Evolutionary conservation across 2,888 invertebrate genomes (phyloP).

Genomic region (Papilio demoleus): DNA sequence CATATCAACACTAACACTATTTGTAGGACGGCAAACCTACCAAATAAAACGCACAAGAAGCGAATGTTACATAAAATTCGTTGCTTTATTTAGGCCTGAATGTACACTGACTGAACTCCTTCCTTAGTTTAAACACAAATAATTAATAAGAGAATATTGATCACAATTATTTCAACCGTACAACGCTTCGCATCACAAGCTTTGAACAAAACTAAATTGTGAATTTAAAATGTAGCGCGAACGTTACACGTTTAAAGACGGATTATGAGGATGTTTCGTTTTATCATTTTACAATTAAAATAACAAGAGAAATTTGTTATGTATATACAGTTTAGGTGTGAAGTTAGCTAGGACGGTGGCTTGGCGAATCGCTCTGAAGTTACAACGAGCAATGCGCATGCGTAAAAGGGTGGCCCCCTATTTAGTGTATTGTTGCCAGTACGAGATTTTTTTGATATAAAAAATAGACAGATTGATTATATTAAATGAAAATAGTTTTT

Average conservation of each 20-base stretch:
- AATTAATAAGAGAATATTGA: conserved; percentile 80
- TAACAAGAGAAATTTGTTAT: conserved; percentile 72
- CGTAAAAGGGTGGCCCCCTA: conserved; percentile 69
- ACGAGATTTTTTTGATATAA: conserved; percentile 61
- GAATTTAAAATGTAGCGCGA: conserved; percentile 40
- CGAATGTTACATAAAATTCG: conserved; percentile 60
- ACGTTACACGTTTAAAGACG: conserved; percentile 62
- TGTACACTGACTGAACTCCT: conserved; percentile 53
- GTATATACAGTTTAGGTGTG: conserved; percentile 77
- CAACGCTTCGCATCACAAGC: conserved; percentile 39
- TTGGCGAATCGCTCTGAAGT: conserved; percentile 72
- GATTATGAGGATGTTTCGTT: conserved; percentile 71
- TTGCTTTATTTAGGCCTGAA: conserved; percentile 49
- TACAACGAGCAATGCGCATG: conserved; percentile 66
- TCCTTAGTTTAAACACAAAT: conserved; percentile 74
- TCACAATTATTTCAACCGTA: conserved; percentile 65
- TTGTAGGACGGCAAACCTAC: conserved; percentile 35
- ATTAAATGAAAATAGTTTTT: conserved; percentile 54
- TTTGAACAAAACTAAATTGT: conserved; percentile 41
- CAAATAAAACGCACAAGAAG: conserved; percentile 51
- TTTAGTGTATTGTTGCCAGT: conserved; percentile 72
- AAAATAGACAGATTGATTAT: conserved; percentile 49
- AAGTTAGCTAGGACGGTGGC: conserved; percentile 75
- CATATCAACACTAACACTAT: conserved; percentile 66
- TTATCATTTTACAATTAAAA: conserved; percentile 66